Conservation (phyloP, 2,113 vertebrate genomes). For the Quiscalus mexicanus region DNA sequence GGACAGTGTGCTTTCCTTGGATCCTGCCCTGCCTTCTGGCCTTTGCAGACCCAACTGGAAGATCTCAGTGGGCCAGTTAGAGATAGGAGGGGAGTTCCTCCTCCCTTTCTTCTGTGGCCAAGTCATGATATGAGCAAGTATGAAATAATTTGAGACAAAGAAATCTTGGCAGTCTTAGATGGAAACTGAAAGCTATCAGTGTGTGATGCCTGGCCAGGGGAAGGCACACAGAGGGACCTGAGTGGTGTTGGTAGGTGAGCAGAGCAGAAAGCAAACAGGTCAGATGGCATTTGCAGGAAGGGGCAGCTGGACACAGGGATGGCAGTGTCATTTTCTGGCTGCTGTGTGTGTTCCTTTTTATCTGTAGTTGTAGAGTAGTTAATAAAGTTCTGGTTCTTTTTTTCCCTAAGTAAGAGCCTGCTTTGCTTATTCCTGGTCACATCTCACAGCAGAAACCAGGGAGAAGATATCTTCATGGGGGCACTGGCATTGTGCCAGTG, state of each 20-base stretch:
- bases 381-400: too few relatives aligned
- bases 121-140: neutral
- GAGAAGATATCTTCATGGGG: too few relatives aligned
- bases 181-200: neutral
- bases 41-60: neutral
- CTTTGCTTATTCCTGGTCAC: too few relatives aligned
- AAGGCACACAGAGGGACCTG: neutral
- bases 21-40: neutral
- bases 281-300: neutral
- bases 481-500: too few relatives aligned
- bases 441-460: too few relatives aligned
- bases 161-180: neutral
- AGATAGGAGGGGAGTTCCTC: neutral
- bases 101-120: neutral
- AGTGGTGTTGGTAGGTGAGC: neutral
- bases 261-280: neutral
- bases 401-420: too few relatives aligned
- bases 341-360: too few relatives aligned
- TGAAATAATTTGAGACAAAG: neutral
- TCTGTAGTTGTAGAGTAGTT: too few relatives aligned
- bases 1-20: neutral
- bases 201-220: neutral
- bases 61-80: neutral
- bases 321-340: accelerated
- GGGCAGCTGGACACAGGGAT: neutral